Base-by-base conservation (phyloP, 1,140 invertebrate species). In the Dermatophagoides farinae region DNA sequence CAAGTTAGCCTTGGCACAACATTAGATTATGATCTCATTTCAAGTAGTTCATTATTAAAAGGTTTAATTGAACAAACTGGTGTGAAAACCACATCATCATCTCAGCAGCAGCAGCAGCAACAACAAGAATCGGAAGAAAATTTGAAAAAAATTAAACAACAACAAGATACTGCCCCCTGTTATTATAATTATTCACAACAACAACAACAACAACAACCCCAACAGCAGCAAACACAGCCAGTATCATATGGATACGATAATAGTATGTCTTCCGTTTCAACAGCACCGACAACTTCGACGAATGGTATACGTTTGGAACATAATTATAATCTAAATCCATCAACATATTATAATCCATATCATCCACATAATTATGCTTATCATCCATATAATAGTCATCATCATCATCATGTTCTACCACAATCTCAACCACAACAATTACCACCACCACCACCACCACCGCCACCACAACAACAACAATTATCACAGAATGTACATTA, bases 61-160 rank as follows among this genome's bases (percentile, higher is more conserved):
- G 44, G 53, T 16, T 54, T 64, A 31, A 64, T 64, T 57, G 63
- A 51, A 12, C 40, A 40, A 40, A 64, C 63, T 1, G 61, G 57
- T 38, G 39, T 52, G 37, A 50, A 50, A 25, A 44, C 53, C 1
- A 12, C 10, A 9, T 58, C 41, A 46, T 31, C 41, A 6, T n/a
- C 31, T 38, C 11, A 12, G 1, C 6, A n/a, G n/a, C n/a, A n/a
- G n/a, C 25, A 51, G 2, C 23, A 51, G 6, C 50, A 51, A 22
- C 4, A 4, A 16, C 6, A 51, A 46, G 31, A 31, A 31, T 31
- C 31, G 31, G 31, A 31, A 31, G 31, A 31, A 31, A 31, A 31
- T 31, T n/a, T n/a, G n/a, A 31, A 31, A 8, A 31, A 31, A 31
- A 4, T 31, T 31, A 31, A 31, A 31, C 31, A 31, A 31, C 31